These are phyloP conservation scores for Heliothis subflexa DNA, from an alignment of 1,140 invertebrate genomes.

Conservation along the genomic window DNA sequence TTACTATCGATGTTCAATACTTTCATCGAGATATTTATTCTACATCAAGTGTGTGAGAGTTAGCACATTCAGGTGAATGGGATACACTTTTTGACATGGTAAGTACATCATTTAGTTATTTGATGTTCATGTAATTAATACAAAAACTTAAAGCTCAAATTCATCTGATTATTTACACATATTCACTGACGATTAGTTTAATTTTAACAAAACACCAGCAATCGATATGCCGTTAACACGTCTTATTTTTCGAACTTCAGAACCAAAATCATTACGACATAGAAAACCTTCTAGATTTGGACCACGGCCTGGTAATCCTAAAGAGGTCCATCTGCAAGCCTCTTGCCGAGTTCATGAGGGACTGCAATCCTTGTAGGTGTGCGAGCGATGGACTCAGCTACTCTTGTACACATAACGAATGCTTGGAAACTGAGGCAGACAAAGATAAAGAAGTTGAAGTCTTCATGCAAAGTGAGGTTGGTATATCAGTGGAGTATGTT, in stretches of 20 bases:
- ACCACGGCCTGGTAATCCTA: slow-evolving; percentile 4
- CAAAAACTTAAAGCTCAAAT: too few relatives aligned
- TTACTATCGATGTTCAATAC: slow-evolving; percentile 27
- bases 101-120: neutral
- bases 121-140: neutral
- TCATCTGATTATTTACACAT: too few relatives aligned
- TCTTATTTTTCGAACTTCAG: neutral
- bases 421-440: slow-evolving; percentile 62
- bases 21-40: slow-evolving; percentile 9
- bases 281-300: slow-evolving; percentile 2
- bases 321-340: slow-evolving; percentile 64
- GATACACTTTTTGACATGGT: slow-evolving; percentile 4
- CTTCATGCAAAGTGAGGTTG: slow-evolving; percentile 72
- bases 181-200: too few relatives aligned
- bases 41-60: neutral
- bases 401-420: slow-evolving; percentile 72
- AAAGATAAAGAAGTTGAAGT: slow-evolving; percentile 75
- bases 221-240: neutral
- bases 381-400: slow-evolving; percentile 67
- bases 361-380: slow-evolving; percentile 80
- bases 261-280: slow-evolving; percentile 15
- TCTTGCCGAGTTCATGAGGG: slow-evolving; percentile 63
- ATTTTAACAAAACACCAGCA: too few relatives aligned
- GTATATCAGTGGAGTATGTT: neutral
- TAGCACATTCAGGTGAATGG: slow-evolving; percentile 18